These are phyloP conservation scores for Hydractinia echinata DNA, from an alignment of 30 jellyfish, hydroid and myxozoan genomes.

Conservation along the genomic window DNA sequence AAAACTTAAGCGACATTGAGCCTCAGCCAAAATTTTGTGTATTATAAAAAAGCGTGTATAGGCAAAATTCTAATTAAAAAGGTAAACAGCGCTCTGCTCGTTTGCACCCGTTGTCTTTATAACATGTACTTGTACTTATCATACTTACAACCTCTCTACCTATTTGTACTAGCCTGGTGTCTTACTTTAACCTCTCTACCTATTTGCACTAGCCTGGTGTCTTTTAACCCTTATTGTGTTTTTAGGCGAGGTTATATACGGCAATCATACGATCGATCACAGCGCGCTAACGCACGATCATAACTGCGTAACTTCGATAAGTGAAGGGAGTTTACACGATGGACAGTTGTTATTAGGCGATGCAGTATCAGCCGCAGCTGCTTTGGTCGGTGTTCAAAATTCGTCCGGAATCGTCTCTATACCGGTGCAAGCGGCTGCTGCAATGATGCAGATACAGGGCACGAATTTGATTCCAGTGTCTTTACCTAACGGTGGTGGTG, in stretches of 20 bases:
- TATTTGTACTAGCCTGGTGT: background rate
- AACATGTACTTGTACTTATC: no score
- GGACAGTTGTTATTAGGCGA: conserved; percentile 81
- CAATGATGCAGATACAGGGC: conserved; percentile 98
- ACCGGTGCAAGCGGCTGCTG: conserved; percentile 97
- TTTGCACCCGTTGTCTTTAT: no score
- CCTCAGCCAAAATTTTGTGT: no score
- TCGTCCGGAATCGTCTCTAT: conserved; percentile 85
- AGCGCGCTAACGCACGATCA: conserved; percentile 52
- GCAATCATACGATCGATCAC: conserved; percentile 40
- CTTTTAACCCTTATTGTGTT: background rate
- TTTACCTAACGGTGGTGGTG: conserved; percentile 28
- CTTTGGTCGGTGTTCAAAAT: conserved; percentile 83
- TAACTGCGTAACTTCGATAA: conserved; percentile 56
- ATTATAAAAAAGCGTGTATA: no score
- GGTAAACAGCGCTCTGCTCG: no score
- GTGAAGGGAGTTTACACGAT: conserved; percentile 81
- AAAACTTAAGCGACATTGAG: no score
- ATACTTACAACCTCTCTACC: no score
- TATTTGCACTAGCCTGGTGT: conserved; percentile 40
- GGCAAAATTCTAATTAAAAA: no score
- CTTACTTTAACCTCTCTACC: no score
- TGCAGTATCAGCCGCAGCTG: conserved; percentile 89
- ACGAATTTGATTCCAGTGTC: conserved; percentile 38
- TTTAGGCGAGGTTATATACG: conserved; percentile 39